Conservation (phyloP, 1,140 invertebrate species). For the Meteorus sp. region DNA sequence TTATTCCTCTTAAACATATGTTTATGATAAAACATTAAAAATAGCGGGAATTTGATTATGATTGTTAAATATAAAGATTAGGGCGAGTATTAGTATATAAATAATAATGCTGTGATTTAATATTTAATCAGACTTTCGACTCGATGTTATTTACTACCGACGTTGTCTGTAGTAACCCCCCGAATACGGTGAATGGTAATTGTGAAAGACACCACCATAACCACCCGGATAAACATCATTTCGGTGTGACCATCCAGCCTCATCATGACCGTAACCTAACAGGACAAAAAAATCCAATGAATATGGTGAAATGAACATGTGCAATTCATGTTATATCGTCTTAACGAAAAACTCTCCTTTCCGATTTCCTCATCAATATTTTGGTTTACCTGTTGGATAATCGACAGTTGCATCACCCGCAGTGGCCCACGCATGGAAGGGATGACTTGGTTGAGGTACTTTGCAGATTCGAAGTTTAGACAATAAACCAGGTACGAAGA, state of each 20-base stretch:
- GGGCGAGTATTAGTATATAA: no score
- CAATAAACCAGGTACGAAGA: slow-evolving; percentile 65
- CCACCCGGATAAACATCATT: slow-evolving; percentile 42
- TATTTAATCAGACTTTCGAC: no score
- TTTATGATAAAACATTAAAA: no score
- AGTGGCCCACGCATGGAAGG: slow-evolving; percentile 45
- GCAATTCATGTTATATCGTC: neutral
- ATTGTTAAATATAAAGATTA: no score
- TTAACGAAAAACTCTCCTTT: neutral
- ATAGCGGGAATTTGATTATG: no score
- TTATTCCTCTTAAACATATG: no score
- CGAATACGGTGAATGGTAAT: slow-evolving; percentile 18
- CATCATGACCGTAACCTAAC: slow-evolving; percentile 51
- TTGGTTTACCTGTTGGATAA: slow-evolving; percentile 48
- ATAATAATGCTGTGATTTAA: no score
- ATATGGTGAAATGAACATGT: neutral
- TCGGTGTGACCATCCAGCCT: slow-evolving; percentile 49
- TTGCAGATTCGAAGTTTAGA: slow-evolving; percentile 68
- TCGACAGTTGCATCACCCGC: slow-evolving; percentile 49
- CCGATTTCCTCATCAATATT: neutral
- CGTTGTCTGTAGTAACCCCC: slow-evolving; percentile 34
- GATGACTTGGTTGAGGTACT: slow-evolving; percentile 45
- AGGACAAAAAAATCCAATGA: slow-evolving; percentile 14
- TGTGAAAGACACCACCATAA: slow-evolving; percentile 7
- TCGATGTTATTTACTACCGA: slow-evolving; percentile 16